Base-by-base conservation (phyloP, 2,113 vertebrate genomes). In the Ciconia boyciana region DNA sequence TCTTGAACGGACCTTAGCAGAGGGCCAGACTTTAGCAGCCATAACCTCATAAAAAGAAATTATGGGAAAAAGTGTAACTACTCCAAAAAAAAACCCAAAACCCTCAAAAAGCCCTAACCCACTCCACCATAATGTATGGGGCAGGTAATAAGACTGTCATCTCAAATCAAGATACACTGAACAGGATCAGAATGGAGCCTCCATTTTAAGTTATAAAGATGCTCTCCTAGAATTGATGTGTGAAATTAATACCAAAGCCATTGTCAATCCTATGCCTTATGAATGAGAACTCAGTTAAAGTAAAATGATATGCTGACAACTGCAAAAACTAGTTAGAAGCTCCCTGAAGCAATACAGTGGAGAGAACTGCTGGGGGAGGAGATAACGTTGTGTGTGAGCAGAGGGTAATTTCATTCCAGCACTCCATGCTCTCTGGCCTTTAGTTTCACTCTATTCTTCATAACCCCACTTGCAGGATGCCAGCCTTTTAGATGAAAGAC, bases 101-200 rank as follows among this genome's bases (percentile, higher is more conserved):
- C 15, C 18, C 25, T 11, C 10, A 15, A 39, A 55, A 83, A 70
- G 7, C 28, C 32, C 26, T 46, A 83, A 1, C 0, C 0, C 52
- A 44, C 13, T 15, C 9, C 24, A 26, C 22, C 28, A 46, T 34
- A 83, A 41, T 24, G 14, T 54, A n/a, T 41, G 14, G 29, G 9
- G 32, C 44, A 61, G 49, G 16, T 34, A 60, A 15, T 61, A 61
- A 48, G 24, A 49, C 46, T 66, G 16, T 51, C 1, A 20, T 60
- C 21, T 84, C 65, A 88, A 88, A 82, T 44, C 19, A 57, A 75
- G 31, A 66, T 60, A 74, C 5, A 18, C 21, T 39, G 51, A 75
- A 57, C 28, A 52, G 31, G 26, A 70, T 57, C 46, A 81, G 51
- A 90, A 82, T 43, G 51, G 34, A 71, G 43, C 36, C 13, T 93